These are phyloP conservation scores for Norana najaformis DNA, from an alignment of 2,888 invertebrate species.

Conservation along the genomic window DNA sequence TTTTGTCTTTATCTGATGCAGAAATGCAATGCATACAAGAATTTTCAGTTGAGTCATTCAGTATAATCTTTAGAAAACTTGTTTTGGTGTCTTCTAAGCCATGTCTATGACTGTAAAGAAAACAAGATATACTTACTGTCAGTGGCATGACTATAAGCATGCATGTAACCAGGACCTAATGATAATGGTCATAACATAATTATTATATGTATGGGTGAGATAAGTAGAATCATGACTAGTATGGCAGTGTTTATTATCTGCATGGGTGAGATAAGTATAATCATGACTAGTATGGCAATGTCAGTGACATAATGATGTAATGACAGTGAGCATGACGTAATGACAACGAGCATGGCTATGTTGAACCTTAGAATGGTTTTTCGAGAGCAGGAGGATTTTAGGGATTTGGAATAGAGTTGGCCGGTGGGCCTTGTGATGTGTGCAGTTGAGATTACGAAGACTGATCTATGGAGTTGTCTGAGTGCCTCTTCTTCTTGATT, in stretches of 20 bases:
- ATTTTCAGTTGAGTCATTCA: neutral
- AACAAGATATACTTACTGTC: no score
- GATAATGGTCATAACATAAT: no score
- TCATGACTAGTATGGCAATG: neutral
- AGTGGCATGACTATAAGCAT: no score
- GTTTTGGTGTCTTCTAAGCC: neutral
- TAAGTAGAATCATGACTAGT: no score
- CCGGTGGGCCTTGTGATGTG: neutral
- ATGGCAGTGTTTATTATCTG: no score
- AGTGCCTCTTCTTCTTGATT: neutral
- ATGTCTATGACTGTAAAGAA: neutral
- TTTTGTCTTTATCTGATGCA: constrained; percentile 3
- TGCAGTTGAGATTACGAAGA: neutral
- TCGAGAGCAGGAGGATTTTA: neutral
- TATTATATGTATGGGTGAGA: no score
- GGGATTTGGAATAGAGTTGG: neutral
- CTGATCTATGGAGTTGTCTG: neutral
- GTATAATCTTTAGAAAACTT: neutral
- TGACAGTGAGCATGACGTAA: neutral
- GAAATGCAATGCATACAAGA: neutral
- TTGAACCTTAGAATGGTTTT: neutral
- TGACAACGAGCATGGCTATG: no score
- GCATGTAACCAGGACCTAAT: no score
- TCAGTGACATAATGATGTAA: neutral
- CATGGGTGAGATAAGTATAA: neutral